These are phyloP conservation scores for Thamnophis elegans DNA, from an alignment of 2,797 vertebrate species.

Conservation along the genomic window DNA sequence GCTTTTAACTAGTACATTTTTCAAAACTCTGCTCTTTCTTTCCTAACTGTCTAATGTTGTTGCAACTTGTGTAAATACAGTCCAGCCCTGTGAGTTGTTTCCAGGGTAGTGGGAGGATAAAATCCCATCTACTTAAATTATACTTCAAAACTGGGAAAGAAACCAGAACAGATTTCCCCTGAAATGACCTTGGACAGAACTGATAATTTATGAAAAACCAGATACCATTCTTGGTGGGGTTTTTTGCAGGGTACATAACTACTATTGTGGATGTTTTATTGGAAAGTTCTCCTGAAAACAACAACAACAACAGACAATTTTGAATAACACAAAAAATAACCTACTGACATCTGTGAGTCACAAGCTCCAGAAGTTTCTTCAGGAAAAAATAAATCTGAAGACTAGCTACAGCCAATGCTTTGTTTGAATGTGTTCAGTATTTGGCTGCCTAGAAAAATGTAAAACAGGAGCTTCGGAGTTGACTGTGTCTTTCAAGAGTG, in stretches of 20 bases:
- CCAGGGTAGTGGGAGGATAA: background rate
- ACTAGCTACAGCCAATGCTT: background rate
- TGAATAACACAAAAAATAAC: background rate
- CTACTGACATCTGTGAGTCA: background rate
- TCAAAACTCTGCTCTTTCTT: background rate
- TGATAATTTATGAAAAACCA: background rate
- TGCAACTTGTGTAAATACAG: background rate
- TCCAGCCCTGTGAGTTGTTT: background rate
- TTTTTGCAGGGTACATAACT: background rate
- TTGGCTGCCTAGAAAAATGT: background rate
- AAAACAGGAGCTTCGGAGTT: background rate
- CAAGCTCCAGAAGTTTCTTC: background rate
- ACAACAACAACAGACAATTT: background rate
- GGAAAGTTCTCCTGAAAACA: background rate
- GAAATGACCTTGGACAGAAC: background rate
- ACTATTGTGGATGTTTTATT: background rate
- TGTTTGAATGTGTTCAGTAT: background rate
- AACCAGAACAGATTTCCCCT: background rate
- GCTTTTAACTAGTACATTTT: background rate
- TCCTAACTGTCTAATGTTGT: background rate
- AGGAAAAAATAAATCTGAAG: background rate
- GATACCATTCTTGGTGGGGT: background rate
- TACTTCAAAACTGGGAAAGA: constrained; percentile 1
- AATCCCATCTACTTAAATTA: background rate
- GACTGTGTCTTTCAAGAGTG: background rate